Base-by-base conservation (phyloP, 2,888 invertebrate genomes). In the Dexiosoma caninum region DNA sequence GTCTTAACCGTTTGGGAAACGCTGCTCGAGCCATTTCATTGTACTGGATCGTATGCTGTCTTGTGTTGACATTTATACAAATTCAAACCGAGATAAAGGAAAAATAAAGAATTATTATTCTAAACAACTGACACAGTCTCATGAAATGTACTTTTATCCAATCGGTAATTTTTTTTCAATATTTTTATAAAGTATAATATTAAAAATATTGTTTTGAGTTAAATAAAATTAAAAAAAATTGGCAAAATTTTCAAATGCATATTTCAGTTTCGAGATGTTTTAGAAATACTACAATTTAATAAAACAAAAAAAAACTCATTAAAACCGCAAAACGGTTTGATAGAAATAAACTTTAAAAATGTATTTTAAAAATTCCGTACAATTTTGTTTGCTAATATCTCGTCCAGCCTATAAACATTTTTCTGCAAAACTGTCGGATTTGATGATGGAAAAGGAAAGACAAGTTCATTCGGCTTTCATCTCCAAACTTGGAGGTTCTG, bases 241-340 rank as follows among this genome's bases (percentile, higher is more conserved):
- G 12, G 1, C 4, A 35, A 14, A 23, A 35, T 35, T 3, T 12
- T 32, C 4, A 5, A 9, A n/a, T n/a, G n/a, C n/a, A 6, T 5
- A 27, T 53, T 30, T 53, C 6, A 9, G n/a, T 49, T 23, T 49
- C 21, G 21, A 30, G 30, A 30, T 30, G 14, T 30, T 51, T 30
- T 3, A 30, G 3, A 19, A 30, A 5, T 35, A 19, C n/a, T n/a
- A n/a, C n/a, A n/a, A n/a, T 21, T 49, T 14, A 19, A 12, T 55
- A 35, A 21, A 35, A 35, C 35, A 35, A 4, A 57, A 57, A 57
- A 21, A 21, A 21, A 51, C 12, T 27, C 27, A 14, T 59, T 14
- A 14, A 59, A 59, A 59, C 59, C 59, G 59, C 59, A 59, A 55
- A 53, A 35, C 6, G 7, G 7, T 35, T 35, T 12, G 40, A 59